phyloP scores from a whole-genome alignment of 2,113 vertebrate genomes.

The Perca schrenkii region DNA sequence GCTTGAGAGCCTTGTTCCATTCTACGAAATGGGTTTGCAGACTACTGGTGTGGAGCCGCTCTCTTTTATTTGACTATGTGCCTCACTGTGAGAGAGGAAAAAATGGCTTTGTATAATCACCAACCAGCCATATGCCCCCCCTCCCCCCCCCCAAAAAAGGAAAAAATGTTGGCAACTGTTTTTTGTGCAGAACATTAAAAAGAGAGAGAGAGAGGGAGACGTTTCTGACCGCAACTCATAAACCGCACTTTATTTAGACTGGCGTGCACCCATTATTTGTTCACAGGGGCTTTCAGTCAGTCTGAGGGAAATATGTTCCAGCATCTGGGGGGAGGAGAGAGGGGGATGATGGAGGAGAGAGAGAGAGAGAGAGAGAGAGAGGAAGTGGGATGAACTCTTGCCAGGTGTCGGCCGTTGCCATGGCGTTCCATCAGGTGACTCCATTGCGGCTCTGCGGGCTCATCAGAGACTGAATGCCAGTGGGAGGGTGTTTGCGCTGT shows the following conservation, averaged over 20 bases:
- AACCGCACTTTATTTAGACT: slow-evolving; percentile 97
- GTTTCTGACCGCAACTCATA: slow-evolving; percentile 96
- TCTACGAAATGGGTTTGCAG: slow-evolving; percentile 78
- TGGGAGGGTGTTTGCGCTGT: slow-evolving; percentile 76
- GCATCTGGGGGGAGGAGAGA: slow-evolving; percentile 84
- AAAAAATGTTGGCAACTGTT: slow-evolving; percentile 90
- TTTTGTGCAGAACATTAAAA: slow-evolving; percentile 91
- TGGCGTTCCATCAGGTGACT: slow-evolving; percentile 96
- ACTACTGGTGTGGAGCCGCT: slow-evolving; percentile 86
- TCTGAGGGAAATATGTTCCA: slow-evolving; percentile 95
- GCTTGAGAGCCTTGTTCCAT: slow-evolving; percentile 80
- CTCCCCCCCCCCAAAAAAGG: slow-evolving; percentile 65
- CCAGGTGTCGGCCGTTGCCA: slow-evolving; percentile 95
- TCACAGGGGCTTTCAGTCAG: slow-evolving; percentile 97
- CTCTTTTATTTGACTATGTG: slow-evolving; percentile 90
- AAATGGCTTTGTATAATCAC: slow-evolving; percentile 94
- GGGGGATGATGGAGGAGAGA: slow-evolving; percentile 32
- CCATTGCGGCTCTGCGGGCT: slow-evolving; percentile 86
- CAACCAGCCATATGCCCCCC: slow-evolving; percentile 83
- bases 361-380: slow-evolving; percentile 35
- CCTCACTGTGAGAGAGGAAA: slow-evolving; percentile 89
- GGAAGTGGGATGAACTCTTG: slow-evolving; percentile 84
- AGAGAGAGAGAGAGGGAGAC: slow-evolving; percentile 86
- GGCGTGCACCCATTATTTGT: slow-evolving; percentile 94
- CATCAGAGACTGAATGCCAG: slow-evolving; percentile 91